Evolutionary conservation across 1,140 invertebrate genomes (phyloP).

Genomic region (Papilio helenus): DNA sequence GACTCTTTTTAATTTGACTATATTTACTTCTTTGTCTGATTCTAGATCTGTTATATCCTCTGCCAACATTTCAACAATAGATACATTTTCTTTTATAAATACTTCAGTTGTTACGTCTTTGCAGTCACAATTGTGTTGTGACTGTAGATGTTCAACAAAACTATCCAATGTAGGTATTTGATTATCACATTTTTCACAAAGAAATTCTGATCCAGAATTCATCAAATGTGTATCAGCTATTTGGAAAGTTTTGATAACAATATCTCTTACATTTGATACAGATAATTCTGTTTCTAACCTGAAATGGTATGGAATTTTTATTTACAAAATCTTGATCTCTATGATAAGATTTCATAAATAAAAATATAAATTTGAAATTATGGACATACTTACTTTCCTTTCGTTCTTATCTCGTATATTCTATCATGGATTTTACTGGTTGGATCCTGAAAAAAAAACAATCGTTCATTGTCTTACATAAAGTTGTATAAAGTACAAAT

Average conservation of each 20-base stretch:
- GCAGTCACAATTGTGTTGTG: constrained; percentile 45
- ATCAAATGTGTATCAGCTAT: constrained; percentile 51
- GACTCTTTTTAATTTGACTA: constrained; percentile 44
- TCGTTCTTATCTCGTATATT: background rate
- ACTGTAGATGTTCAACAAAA: constrained; percentile 56
- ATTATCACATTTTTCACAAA: constrained; percentile 62
- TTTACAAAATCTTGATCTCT: background rate
- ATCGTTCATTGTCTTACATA: background rate
- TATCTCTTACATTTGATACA: constrained; percentile 53
- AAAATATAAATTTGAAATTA: background rate
- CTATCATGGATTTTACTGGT: background rate
- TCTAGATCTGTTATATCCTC: constrained; percentile 42
- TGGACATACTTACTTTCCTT: constrained; percentile 26
- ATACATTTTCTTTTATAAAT: constrained; percentile 66
- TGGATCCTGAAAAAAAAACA: constrained; percentile 20
- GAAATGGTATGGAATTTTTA: constrained; percentile 27
- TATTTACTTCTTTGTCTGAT: constrained; percentile 27
- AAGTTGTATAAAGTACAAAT: background rate
- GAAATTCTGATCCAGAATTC: constrained; percentile 55
- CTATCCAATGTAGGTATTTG: constrained; percentile 42
- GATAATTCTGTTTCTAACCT: constrained; percentile 21
- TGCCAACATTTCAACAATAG: constrained; percentile 59
- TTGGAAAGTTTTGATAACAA: constrained; percentile 55
- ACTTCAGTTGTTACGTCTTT: constrained; percentile 31
- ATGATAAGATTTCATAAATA: background rate